These are phyloP conservation scores for Penaeus monodon DNA, from an alignment of 2,888 invertebrate species.

Conservation along the genomic window DNA sequence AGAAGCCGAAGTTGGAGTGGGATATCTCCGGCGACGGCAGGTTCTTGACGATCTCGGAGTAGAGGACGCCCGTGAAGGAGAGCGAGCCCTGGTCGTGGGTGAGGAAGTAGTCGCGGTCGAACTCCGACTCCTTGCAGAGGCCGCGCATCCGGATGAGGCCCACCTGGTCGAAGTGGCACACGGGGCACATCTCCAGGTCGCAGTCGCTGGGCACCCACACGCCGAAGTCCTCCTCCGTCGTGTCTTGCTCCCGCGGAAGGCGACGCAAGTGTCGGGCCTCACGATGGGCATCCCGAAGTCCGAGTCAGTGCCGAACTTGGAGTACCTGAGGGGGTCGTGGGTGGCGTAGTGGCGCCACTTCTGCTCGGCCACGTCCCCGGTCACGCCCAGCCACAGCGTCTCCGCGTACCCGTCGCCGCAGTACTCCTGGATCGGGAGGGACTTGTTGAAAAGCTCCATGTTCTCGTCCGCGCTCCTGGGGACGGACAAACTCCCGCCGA, in stretches of 20 bases:
- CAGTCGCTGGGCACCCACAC: not conserved
- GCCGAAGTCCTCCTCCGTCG: not conserved
- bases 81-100: not conserved
- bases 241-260: conserved; percentile 14
- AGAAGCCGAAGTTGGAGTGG: conserved; percentile 9
- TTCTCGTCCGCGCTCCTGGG: conserved; percentile 15
- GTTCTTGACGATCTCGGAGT: conserved; percentile 26
- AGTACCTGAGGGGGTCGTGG: not conserved
- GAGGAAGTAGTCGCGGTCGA: conserved; percentile 23
- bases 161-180: conserved; percentile 17
- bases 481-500: conserved; percentile 17
- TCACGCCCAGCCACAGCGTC: conserved; percentile 24
- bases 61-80: conserved; percentile 10
- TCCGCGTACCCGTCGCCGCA: conserved; percentile 1
- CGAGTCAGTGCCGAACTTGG: not conserved
- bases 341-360: conserved; percentile 12
- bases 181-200: conserved; percentile 5
- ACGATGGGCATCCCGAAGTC: not conserved
- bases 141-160: conserved; percentile 4
- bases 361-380: not conserved
- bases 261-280: not conserved
- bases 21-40: not conserved
- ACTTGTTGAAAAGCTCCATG: conserved; percentile 6
- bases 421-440: not conserved
- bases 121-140: conserved; percentile 20